Evolutionary conservation across 2,113 vertebrate species (phyloP).

Genomic region (Holacanthus passer): DNA sequence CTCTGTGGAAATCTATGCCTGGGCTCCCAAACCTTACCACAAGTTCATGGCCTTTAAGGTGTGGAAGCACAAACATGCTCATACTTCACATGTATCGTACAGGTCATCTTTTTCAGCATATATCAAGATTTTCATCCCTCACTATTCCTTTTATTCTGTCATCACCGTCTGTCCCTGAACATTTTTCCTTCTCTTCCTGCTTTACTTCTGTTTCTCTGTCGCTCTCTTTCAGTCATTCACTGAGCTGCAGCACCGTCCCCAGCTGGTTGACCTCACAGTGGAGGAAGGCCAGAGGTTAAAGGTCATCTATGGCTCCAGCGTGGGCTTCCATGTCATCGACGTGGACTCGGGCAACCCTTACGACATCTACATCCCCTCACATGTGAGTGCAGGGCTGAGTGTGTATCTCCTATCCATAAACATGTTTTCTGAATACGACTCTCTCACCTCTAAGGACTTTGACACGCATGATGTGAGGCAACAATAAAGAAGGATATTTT

Average conservation of each 20-base stretch:
- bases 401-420: too few relatives aligned
- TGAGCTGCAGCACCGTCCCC: conserved; percentile 95
- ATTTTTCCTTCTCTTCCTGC: not conserved
- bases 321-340: conserved; percentile 98
- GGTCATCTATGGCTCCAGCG: conserved; percentile 97
- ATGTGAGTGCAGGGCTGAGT: conserved; percentile 86
- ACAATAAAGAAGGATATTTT: not conserved
- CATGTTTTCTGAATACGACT: too few relatives aligned
- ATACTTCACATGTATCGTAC: not conserved
- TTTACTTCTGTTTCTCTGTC: not conserved
- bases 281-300: conserved; percentile 99
- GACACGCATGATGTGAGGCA: not conserved
- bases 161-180: not conserved
- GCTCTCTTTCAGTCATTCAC: conserved; percentile 89
- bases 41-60: conserved; percentile 99
- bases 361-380: conserved; percentile 98
- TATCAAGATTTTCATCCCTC: too few relatives aligned
- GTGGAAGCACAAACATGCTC: conserved; percentile 40
- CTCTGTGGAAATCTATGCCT: conserved; percentile 97
- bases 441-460: not conserved
- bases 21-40: conserved; percentile 99
- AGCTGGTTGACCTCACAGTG: conserved; percentile 97
- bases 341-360: conserved; percentile 98
- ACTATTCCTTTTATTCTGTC: not conserved
- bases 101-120: not conserved